phyloP scores from a whole-genome alignment of 2,888 invertebrate species.

The Nomada ruficornis region DNA sequence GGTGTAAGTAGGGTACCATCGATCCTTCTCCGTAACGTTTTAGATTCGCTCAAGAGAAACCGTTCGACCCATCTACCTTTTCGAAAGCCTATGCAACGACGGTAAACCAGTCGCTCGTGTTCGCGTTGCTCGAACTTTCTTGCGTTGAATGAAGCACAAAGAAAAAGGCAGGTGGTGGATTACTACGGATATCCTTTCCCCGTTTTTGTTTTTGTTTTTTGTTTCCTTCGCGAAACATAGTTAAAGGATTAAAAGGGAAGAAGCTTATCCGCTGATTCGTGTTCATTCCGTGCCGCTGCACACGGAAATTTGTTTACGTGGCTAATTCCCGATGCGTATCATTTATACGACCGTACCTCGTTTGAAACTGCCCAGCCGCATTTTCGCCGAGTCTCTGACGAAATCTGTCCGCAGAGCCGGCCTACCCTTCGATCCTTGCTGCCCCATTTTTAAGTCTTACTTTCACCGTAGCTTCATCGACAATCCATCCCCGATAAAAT shows the following conservation, averaged over 20 bases:
- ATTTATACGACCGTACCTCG: conserved; percentile 73
- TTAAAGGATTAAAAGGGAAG: conserved; percentile 33
- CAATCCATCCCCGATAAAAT: conserved; percentile 31
- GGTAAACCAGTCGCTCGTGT: conserved; percentile 18
- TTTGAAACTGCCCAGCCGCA: conserved; percentile 82
- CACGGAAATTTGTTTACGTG: neutral
- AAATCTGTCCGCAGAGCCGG: conserved; percentile 80
- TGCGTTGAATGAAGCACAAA: conserved; percentile 58
- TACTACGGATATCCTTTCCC: neutral
- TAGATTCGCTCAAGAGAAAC: conserved; percentile 61
- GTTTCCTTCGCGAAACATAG: neutral
- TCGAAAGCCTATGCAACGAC: conserved; percentile 36
- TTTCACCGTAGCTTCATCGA: conserved; percentile 37
- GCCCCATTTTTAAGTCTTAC: conserved; percentile 76
- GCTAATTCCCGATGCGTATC: neutral
- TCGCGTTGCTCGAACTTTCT: conserved; percentile 56
- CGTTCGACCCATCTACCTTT: conserved; percentile 59
- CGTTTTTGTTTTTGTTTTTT: neutral
- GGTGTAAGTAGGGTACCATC: conserved; percentile 65
- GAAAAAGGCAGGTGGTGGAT: conserved; percentile 37
- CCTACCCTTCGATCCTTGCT: conserved; percentile 81
- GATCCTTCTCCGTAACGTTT: conserved; percentile 63
- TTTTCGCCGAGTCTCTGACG: conserved; percentile 80
- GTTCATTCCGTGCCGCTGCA: neutral
- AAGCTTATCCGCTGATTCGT: neutral